phyloP scores from a whole-genome alignment of 2,113 vertebrate species.

The Phyllopteryx taeniolatus region DNA sequence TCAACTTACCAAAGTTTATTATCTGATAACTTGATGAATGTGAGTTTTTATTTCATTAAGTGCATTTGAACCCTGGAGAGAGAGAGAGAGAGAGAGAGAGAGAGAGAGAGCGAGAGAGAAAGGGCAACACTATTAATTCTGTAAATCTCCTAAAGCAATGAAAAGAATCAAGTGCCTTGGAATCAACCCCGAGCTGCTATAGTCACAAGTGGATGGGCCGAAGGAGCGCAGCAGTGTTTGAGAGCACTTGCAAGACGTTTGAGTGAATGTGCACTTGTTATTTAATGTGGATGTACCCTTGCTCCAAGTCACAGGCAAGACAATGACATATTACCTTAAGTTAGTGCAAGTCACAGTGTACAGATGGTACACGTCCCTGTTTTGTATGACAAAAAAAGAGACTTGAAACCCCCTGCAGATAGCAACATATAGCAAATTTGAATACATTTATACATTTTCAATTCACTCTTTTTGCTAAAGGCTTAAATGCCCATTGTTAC shows the following conservation, averaged over 20 bases:
- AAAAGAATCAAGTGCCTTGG: constrained; percentile 75
- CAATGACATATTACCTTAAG: constrained; percentile 30
- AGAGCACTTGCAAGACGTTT: constrained; percentile 36
- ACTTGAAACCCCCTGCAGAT: constrained; percentile 46
- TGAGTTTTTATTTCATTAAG: constrained; percentile 55
- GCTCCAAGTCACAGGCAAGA: constrained; percentile 35
- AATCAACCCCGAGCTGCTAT: constrained; percentile 44
- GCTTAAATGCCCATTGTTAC: constrained; percentile 14
- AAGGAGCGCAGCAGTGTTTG: constrained; percentile 28
- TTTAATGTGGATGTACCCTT: constrained; percentile 28
- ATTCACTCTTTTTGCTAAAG: constrained; percentile 48
- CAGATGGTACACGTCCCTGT: constrained; percentile 22
- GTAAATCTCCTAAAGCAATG: constrained; percentile 47
- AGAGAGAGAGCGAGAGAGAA: constrained; percentile 34
- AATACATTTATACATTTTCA: constrained; percentile 32
- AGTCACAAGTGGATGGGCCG: constrained; percentile 31
- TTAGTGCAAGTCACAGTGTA: constrained; percentile 21
- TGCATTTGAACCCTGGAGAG: constrained; percentile 60
- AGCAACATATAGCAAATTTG: constrained; percentile 33
- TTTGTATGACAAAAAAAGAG: constrained; percentile 48
- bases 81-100: constrained; percentile 38
- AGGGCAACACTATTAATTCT: constrained; percentile 36
- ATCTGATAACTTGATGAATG: constrained; percentile 37
- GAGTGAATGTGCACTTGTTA: constrained; percentile 33
- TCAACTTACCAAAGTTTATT: constrained; percentile 43